These are phyloP conservation scores for Fistularia commersonii DNA, from an alignment of 2,797 vertebrate species.

Conservation along the genomic window DNA sequence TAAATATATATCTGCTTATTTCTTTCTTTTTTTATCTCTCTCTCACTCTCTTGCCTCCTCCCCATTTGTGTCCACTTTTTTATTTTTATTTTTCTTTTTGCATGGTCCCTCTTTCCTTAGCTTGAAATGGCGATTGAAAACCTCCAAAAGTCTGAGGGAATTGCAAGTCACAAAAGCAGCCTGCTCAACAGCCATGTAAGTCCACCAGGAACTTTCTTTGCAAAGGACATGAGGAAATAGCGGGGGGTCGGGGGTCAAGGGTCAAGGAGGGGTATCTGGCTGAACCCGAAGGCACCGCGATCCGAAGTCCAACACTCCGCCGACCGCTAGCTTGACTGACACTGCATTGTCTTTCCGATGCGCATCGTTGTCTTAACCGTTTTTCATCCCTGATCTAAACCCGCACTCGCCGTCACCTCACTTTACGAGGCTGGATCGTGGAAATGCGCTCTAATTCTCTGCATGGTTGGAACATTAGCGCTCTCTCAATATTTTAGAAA, in stretches of 20 bases:
- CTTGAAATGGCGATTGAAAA: constrained; percentile 99
- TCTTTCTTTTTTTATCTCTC: constrained; percentile 47
- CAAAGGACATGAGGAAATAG: constrained; percentile 36
- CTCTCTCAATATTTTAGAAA: too few relatives aligned
- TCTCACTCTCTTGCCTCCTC: constrained; percentile 50
- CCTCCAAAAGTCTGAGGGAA: constrained; percentile 99
- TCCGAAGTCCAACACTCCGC: constrained; percentile 33
- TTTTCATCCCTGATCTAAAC: constrained; percentile 25
- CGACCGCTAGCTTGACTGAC: constrained; percentile 35
- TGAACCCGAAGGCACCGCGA: constrained; percentile 40
- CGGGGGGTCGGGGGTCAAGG: neutral
- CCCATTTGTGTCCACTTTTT: constrained; percentile 50
- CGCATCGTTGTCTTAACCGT: constrained; percentile 12
- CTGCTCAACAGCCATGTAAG: constrained; percentile 99
- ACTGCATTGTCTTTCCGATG: constrained; percentile 32
- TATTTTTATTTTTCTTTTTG: constrained; percentile 53
- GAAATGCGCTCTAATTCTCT: neutral
- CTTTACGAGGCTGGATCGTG: constrained; percentile 26
- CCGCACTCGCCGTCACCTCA: constrained; percentile 36
- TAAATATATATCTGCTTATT: constrained; percentile 48
- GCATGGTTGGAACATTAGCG: too few relatives aligned
- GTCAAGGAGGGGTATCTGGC: constrained; percentile 9
- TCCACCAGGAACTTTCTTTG: constrained; percentile 74
- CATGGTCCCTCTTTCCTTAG: constrained; percentile 87
- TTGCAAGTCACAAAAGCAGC: constrained; percentile 99